A percentile compares a stretch with the other conserved stretches of the same genome.
Evolutionary conservation across 2,113 vertebrate genomes (phyloP).

Genomic region (Osmerus mordax): DNA sequence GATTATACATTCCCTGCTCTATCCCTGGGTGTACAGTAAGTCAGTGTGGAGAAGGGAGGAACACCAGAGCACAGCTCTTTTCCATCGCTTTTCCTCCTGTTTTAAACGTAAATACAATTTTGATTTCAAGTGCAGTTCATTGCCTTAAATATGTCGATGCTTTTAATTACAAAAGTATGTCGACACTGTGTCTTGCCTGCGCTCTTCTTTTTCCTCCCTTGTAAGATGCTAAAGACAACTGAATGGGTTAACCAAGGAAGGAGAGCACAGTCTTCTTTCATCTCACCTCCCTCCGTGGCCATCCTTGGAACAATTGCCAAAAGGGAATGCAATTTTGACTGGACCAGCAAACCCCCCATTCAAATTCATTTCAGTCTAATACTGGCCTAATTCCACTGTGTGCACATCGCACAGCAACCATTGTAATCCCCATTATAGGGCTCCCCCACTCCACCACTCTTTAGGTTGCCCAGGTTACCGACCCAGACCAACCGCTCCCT

Average conservation of each 20-base stretch:
- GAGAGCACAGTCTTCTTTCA: background rate
- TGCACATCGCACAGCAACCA: background rate
- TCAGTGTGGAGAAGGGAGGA: slow-evolving; percentile 13
- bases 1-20: slow-evolving; percentile 33
- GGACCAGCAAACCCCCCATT: slow-evolving; percentile 11
- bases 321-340: slow-evolving; percentile 9
- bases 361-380: slow-evolving; percentile 10
- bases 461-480: slow-evolving; percentile 30
- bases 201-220: slow-evolving; percentile 3
- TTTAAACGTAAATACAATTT: background rate
- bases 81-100: background rate
- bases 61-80: slow-evolving; percentile 7
- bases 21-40: slow-evolving; percentile 13
- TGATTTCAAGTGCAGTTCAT: background rate
- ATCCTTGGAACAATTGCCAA: slow-evolving; percentile 7
- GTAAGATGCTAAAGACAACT: background rate
- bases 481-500: slow-evolving; percentile 10
- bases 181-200: slow-evolving; percentile 2
- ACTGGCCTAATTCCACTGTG: slow-evolving; percentile 1
- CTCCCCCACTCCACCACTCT: slow-evolving; percentile 11
- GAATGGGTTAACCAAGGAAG: background rate
- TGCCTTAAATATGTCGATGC: background rate
- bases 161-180: background rate
- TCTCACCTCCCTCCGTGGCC: background rate
- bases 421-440: slow-evolving; percentile 6